Evolutionary conservation across 2,113 vertebrate species (phyloP).

Genomic region (Coptodon rendalli): DNA sequence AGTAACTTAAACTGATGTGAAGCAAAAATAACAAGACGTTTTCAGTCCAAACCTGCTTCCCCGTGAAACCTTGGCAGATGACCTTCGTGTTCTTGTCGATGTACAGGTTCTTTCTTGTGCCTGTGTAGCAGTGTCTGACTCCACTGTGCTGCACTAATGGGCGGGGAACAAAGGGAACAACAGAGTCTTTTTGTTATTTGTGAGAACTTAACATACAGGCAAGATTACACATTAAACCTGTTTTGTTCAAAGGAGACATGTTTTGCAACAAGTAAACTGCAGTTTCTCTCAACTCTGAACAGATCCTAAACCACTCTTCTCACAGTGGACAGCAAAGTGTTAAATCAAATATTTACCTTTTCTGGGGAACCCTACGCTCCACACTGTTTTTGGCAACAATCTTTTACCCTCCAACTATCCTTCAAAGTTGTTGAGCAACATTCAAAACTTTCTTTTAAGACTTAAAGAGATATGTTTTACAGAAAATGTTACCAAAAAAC

Average conservation of each 20-base stretch:
- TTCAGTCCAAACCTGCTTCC: conserved; percentile 86
- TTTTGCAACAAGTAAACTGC: background rate
- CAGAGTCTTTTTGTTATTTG: background rate
- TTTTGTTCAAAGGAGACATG: background rate
- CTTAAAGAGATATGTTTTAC: background rate
- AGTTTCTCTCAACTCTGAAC: background rate
- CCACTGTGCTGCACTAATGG: conserved; percentile 85
- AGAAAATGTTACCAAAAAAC: background rate
- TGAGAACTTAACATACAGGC: background rate
- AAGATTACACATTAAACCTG: background rate
- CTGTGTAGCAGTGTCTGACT: conserved; percentile 84
- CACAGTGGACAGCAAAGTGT: background rate
- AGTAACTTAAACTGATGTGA: background rate
- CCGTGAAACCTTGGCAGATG: conserved; percentile 97
- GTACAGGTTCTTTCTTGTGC: conserved; percentile 84
- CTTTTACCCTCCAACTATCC: background rate
- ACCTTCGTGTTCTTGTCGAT: conserved; percentile 88
- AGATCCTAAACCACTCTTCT: background rate
- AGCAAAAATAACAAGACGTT: background rate
- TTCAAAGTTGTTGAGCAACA: background rate
- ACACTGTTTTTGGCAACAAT: background rate
- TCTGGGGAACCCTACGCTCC: background rate
- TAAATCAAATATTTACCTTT: background rate
- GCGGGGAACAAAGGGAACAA: background rate
- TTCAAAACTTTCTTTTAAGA: background rate